Conservation (phyloP, 2,888 invertebrate species). For the Marasmarcha lunaedactyla region DNA sequence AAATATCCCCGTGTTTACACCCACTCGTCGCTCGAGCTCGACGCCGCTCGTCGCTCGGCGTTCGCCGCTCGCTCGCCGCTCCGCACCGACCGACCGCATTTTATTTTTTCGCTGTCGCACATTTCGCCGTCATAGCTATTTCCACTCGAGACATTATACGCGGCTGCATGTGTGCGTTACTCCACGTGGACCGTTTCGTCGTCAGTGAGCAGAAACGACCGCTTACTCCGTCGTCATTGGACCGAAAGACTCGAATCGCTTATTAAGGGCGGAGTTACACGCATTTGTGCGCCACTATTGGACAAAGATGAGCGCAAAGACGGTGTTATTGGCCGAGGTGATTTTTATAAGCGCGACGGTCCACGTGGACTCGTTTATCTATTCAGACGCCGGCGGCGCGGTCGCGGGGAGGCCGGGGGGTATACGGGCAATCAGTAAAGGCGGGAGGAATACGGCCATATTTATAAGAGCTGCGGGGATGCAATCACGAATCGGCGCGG, state of each 20-base stretch:
- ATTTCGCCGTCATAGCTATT: slow-evolving; percentile 72
- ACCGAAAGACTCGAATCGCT: slow-evolving; percentile 47
- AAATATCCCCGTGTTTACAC: slow-evolving; percentile 70
- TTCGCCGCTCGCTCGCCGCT: slow-evolving; percentile 20
- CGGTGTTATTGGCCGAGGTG: slow-evolving; percentile 44
- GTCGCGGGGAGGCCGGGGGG: slow-evolving; percentile 68
- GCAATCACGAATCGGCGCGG: slow-evolving; percentile 71
- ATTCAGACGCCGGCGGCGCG: slow-evolving; percentile 72
- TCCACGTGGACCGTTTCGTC: slow-evolving; percentile 65
- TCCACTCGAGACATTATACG: slow-evolving; percentile 70
- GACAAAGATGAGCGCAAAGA: slow-evolving; percentile 26
- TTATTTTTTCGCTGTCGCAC: slow-evolving; percentile 72
- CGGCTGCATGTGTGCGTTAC: slow-evolving; percentile 52
- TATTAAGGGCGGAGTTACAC: slow-evolving; percentile 71
- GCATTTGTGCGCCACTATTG: slow-evolving; percentile 39
- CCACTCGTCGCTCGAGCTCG: slow-evolving; percentile 39
- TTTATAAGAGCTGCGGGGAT: slow-evolving; percentile 72
- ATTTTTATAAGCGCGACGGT: slow-evolving; percentile 68
- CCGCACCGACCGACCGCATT: slow-evolving; percentile 68
- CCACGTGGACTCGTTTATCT: slow-evolving; percentile 73
- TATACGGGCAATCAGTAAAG: slow-evolving; percentile 73
- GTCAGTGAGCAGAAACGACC: slow-evolving; percentile 52
- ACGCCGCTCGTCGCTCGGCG: slow-evolving; percentile 26
- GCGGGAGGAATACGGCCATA: slow-evolving; percentile 72
- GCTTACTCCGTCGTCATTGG: slow-evolving; percentile 40